Evolutionary conservation across 2,113 vertebrate species (phyloP).

Genomic region (Dascyllus trimaculatus): DNA sequence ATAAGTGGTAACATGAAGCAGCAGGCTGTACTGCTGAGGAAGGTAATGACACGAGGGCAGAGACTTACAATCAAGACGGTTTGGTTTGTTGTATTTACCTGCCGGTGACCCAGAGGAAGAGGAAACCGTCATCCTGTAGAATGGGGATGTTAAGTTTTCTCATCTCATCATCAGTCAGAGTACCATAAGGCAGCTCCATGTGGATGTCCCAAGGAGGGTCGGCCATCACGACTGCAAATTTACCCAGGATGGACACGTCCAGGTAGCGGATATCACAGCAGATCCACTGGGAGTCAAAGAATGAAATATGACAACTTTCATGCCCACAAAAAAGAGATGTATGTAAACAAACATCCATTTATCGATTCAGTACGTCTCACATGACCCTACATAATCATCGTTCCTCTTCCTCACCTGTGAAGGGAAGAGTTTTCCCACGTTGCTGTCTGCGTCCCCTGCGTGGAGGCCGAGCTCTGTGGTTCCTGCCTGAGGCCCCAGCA

Average conservation of each 20-base stretch:
- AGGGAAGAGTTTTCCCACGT: constrained; percentile 91
- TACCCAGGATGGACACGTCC: constrained; percentile 94
- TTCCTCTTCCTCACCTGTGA: constrained; percentile 85
- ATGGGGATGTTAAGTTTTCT: constrained; percentile 94
- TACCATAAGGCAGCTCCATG: constrained; percentile 96
- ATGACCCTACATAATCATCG: neutral
- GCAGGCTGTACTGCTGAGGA: neutral
- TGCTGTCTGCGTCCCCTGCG: constrained; percentile 86
- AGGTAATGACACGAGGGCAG: no score
- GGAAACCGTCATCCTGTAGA: constrained; percentile 94
- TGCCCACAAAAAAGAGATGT: neutral
- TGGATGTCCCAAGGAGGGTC: constrained; percentile 98
- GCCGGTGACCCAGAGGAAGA: constrained; percentile 97
- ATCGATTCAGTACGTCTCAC: fast-evolving
- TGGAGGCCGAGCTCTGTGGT: constrained; percentile 86
- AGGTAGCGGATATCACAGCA: constrained; percentile 95
- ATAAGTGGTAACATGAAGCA: neutral
- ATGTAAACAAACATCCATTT: neutral
- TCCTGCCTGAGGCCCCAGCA: constrained; percentile 78
- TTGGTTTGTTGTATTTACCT: constrained; percentile 78
- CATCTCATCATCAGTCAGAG: constrained; percentile 95
- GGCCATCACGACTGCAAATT: constrained; percentile 96
- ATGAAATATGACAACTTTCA: neutral
- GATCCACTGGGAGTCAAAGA: constrained; percentile 87
- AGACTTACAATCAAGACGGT: no score